These are phyloP conservation scores for Antheraea assamensis DNA, from an alignment of 2,888 invertebrate species.

Conservation along the genomic window DNA sequence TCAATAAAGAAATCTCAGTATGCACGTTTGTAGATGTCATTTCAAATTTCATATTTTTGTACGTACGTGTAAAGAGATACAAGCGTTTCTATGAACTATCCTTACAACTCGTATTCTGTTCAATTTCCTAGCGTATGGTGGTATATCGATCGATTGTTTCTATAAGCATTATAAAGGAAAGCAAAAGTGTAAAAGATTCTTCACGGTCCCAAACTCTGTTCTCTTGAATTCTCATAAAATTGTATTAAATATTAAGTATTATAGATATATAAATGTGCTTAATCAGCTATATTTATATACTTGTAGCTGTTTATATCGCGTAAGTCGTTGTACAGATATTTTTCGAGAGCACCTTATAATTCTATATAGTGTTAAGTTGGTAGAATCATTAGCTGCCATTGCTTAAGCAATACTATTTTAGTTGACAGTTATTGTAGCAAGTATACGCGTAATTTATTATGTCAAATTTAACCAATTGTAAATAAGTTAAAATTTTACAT, in stretches of 20 bases:
- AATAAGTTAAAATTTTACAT: neutral
- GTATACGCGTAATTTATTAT: neutral
- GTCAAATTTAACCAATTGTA: neutral
- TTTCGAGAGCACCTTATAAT: slow-evolving; percentile 26
- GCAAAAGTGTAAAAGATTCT: neutral
- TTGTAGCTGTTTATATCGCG: slow-evolving; percentile 34
- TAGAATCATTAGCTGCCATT: slow-evolving; percentile 29
- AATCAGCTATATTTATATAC: slow-evolving; percentile 23
- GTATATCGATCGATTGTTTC: neutral
- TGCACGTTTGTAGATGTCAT: neutral
- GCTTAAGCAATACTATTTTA: slow-evolving; percentile 33
- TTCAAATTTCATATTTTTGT: neutral
- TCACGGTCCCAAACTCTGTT: neutral
- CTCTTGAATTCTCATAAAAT: neutral
- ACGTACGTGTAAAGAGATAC: too few relatives aligned
- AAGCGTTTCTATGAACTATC: neutral
- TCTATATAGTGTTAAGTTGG: slow-evolving; percentile 24
- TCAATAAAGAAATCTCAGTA: neutral
- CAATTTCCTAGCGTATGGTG: neutral
- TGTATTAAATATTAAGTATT: slow-evolving; percentile 33
- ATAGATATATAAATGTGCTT: slow-evolving; percentile 31
- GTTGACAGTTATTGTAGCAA: neutral
- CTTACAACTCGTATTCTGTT: neutral
- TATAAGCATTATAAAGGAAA: neutral
- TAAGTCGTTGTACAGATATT: slow-evolving; percentile 24